phyloP scores from a whole-genome alignment of 1,140 invertebrate species.

The Drosophila eugracilis region DNA sequence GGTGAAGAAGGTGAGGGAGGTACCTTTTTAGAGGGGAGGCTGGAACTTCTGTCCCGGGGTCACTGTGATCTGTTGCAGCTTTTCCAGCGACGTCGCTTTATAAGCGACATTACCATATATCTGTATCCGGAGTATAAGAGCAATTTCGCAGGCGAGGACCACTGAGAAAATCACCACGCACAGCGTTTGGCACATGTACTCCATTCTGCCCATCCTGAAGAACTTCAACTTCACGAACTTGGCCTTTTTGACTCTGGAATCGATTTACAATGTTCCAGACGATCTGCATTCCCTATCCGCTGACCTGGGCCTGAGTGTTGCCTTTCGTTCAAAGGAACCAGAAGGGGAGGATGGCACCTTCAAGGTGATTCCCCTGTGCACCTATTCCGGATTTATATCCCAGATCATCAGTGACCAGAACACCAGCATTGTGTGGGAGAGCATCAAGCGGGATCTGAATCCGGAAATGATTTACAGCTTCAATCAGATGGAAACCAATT shows the following conservation, averaged over 20 bases:
- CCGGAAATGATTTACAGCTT: conserved; percentile 2
- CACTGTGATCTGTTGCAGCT: conserved; percentile 72
- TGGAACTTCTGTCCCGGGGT: conserved; percentile 63
- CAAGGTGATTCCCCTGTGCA: conserved; percentile 46
- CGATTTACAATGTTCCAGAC: conserved; percentile 58
- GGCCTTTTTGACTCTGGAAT: conserved; percentile 65
- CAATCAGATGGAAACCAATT: conserved; percentile 57
- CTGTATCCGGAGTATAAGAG: conserved; percentile 57
- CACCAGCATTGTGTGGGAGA: conserved; percentile 64
- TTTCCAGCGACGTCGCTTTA: conserved; percentile 62
- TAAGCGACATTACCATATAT: conserved; percentile 45
- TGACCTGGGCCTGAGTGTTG: conserved; percentile 52
- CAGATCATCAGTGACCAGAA: conserved; percentile 63
- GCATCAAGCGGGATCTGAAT: conserved; percentile 52
- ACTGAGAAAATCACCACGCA: conserved; percentile 43
- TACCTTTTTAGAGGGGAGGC: conserved; percentile 29
- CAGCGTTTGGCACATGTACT: conserved; percentile 74
- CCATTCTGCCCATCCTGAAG: conserved; percentile 70
- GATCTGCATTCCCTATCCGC: conserved; percentile 30
- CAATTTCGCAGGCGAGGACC: background rate
- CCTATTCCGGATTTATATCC: conserved; percentile 46
- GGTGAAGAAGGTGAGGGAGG: conserved; percentile 28
- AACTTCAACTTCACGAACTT: conserved; percentile 61
- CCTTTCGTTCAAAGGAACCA: conserved; percentile 33
- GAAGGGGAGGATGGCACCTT: background rate